phyloP scores from a whole-genome alignment of 1,140 invertebrate species.

The Nasonia vitripennis region DNA sequence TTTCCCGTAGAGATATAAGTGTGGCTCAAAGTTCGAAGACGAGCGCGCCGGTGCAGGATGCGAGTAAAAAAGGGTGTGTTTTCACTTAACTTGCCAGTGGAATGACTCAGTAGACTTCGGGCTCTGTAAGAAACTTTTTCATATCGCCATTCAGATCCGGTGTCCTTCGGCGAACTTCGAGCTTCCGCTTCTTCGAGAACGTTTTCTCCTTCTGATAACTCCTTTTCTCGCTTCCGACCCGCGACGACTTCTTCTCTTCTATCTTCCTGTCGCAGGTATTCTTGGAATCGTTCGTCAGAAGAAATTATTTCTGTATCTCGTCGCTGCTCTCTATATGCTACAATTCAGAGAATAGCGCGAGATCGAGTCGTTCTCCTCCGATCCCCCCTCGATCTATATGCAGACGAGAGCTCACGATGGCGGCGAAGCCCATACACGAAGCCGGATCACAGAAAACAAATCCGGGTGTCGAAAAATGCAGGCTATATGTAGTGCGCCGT shows the following conservation, averaged over 20 bases:
- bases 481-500: neutral
- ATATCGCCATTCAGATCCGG: neutral
- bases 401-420: neutral
- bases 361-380: too few species aligned
- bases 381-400: neutral
- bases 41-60: neutral
- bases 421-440: neutral
- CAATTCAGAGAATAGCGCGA: too few species aligned
- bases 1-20: neutral
- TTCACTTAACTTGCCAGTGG: neutral
- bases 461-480: constrained; percentile 24
- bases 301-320: too few species aligned
- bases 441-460: constrained; percentile 15
- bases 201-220: neutral
- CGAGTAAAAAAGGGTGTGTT: neutral
- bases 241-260: too few species aligned
- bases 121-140: neutral
- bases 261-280: too few species aligned
- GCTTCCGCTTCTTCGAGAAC: neutral
- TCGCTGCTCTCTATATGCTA: too few species aligned
- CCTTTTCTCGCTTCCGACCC: neutral
- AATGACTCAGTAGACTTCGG: neutral
- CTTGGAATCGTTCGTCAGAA: too few species aligned
- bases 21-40: neutral
- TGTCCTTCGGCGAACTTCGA: neutral